Conservation (phyloP, 2,113 vertebrate genomes). For the Loxodonta africana region DNA sequence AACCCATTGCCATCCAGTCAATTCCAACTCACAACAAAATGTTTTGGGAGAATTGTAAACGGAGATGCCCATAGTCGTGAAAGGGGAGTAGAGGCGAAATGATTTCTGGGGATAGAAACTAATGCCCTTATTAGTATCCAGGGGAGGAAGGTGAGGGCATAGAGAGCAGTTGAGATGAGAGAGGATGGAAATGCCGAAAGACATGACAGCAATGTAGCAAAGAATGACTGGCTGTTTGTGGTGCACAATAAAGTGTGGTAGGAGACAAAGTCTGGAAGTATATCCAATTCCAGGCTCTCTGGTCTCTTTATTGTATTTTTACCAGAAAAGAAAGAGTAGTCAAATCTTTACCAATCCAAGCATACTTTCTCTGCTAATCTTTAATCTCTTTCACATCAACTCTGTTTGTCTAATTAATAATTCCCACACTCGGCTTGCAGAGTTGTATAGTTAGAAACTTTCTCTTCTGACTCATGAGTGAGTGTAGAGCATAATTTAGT, state of each 20-base stretch:
- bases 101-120: background rate
- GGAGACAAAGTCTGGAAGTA: background rate
- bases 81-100: background rate
- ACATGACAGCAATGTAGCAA: background rate
- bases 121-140: background rate
- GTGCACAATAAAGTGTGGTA: accelerated
- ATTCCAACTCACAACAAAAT: background rate
- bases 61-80: background rate
- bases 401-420: slow-evolving; percentile 46
- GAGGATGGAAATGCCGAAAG: background rate
- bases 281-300: background rate
- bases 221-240: background rate
- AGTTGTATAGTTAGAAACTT: background rate
- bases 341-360: background rate
- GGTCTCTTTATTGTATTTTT: background rate
- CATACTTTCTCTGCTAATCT: background rate
- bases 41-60: background rate
- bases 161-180: background rate
- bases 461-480: slow-evolving; percentile 69
- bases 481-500: slow-evolving; percentile 12
- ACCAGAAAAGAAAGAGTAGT: background rate
- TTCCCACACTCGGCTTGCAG: background rate
- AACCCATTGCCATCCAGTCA: too few species aligned
- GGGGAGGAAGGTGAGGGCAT: background rate
- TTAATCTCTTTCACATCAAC: slow-evolving; percentile 44